Conservation (phyloP, 2,797 vertebrate species). For the Sternarchorhynchus goeldii region DNA sequence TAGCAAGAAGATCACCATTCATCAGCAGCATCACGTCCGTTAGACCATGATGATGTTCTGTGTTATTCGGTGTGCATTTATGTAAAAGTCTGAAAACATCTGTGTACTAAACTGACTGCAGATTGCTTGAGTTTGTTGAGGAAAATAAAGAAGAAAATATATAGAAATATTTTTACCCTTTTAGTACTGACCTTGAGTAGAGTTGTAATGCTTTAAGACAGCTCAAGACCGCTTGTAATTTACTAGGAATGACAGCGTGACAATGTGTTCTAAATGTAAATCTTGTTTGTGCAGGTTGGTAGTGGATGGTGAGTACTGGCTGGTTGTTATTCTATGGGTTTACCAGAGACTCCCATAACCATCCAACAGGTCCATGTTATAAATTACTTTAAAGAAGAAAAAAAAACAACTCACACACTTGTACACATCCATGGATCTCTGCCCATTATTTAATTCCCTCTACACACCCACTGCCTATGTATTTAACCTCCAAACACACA, state of each 20-base stretch:
- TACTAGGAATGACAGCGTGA: constrained; percentile 3
- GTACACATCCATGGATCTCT: constrained; percentile 12
- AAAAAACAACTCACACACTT: constrained; percentile 4
- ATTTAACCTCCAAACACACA: constrained; percentile 13
- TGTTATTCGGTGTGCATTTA: too few species aligned
- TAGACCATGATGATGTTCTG: too few species aligned
- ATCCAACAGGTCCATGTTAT: constrained; percentile 57
- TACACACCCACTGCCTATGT: constrained; percentile 44
- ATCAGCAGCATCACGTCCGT: neutral
- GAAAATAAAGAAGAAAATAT: too few species aligned
- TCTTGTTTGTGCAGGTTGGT: neutral
- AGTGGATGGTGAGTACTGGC: constrained; percentile 31
- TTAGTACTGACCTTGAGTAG: constrained; percentile 1
- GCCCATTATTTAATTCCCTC: constrained; percentile 49
- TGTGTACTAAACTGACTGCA: neutral
- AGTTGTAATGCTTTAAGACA: constrained; percentile 4
- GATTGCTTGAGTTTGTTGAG: neutral
- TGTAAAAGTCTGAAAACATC: too few species aligned
- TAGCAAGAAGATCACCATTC: constrained; percentile 4
- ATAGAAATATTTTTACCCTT: neutral
- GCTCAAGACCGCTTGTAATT: neutral
- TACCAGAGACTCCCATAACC: neutral
- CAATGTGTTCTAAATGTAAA: constrained; percentile 34
- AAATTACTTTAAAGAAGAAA: constrained; percentile 62
- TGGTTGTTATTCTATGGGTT: constrained; percentile 10